Evolutionary conservation across 92 coral and sea anemone genomes (phyloP).

Genomic region (Hydrozoanthus gracilis): DNA sequence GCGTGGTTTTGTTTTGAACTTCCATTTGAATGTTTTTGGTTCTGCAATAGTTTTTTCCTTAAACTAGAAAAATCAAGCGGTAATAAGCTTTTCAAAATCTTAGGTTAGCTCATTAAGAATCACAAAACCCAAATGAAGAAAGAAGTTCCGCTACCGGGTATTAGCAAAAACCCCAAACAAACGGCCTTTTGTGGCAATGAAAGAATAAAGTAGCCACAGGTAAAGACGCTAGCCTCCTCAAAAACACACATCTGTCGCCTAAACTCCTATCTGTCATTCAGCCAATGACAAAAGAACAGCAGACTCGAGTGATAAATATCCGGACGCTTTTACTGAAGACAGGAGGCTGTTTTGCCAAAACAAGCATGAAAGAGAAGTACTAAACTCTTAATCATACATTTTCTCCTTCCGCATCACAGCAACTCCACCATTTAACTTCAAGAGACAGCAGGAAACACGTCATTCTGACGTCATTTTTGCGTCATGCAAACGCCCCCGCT

Average conservation of each 20-base stretch:
- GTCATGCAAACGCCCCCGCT: constrained; percentile 54
- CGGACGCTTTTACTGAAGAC: constrained; percentile 29
- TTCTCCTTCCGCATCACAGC: constrained; percentile 34
- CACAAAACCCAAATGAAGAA: background rate
- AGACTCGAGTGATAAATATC: constrained; percentile 23
- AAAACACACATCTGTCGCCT: constrained; percentile 40
- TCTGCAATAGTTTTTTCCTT: background rate
- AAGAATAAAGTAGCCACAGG: constrained; percentile 21
- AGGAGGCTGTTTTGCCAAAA: constrained; percentile 45
- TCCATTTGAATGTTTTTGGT: background rate
- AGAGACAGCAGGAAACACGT: constrained; percentile 41
- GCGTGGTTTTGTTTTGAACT: background rate
- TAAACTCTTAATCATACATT: constrained; percentile 37
- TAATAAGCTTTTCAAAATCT: constrained; percentile 12
- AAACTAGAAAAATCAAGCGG: background rate
- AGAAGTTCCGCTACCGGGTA: constrained; percentile 9
- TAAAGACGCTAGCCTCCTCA: background rate
- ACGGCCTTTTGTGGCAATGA: background rate
- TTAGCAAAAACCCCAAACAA: background rate
- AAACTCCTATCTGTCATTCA: background rate
- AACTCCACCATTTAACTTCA: constrained; percentile 31
- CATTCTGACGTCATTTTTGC: constrained; percentile 64
- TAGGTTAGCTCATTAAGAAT: constrained; percentile 8
- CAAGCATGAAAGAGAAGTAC: constrained; percentile 16
- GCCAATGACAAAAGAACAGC: constrained; percentile 31